Evolutionary conservation across 2,113 vertebrate species (phyloP).

Genomic region (Varanus komodoensis): DNA sequence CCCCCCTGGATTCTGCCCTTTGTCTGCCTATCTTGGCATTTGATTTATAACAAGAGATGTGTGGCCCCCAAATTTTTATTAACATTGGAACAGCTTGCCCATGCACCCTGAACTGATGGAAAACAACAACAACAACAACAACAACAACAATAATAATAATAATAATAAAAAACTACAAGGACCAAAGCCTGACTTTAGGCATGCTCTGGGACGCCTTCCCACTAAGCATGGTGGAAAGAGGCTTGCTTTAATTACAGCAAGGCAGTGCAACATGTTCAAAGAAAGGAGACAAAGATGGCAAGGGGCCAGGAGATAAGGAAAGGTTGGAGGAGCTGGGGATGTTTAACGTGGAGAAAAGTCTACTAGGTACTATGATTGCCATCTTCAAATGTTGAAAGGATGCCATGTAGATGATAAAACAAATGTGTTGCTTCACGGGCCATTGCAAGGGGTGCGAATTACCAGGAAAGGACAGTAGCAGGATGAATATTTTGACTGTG

Average conservation of each 20-base stretch:
- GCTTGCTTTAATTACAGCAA: background rate
- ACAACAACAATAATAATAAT: too few relatives aligned
- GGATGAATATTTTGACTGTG: background rate
- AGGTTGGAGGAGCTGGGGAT: background rate
- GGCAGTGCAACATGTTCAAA: background rate
- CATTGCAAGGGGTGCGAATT: too few relatives aligned
- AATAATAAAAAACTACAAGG: too few relatives aligned
- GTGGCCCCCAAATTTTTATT: too few relatives aligned
- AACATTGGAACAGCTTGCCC: too few relatives aligned
- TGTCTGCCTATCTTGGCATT: too few relatives aligned
- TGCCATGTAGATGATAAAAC: background rate
- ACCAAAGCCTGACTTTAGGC: too few relatives aligned
- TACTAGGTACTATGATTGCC: background rate
- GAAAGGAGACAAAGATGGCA: background rate
- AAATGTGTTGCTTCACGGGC: background rate
- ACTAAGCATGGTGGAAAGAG: background rate
- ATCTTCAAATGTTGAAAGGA: background rate
- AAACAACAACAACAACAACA: too few relatives aligned
- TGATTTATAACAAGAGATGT: too few relatives aligned
- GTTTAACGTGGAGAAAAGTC: background rate
- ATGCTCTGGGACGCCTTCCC: background rate
- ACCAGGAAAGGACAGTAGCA: too few relatives aligned
- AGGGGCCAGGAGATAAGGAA: background rate
- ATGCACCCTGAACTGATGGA: too few relatives aligned
- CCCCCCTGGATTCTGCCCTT: too few relatives aligned